Conservation (phyloP, 2,797 vertebrate species). For the Oryzias dopingdopingensis region DNA sequence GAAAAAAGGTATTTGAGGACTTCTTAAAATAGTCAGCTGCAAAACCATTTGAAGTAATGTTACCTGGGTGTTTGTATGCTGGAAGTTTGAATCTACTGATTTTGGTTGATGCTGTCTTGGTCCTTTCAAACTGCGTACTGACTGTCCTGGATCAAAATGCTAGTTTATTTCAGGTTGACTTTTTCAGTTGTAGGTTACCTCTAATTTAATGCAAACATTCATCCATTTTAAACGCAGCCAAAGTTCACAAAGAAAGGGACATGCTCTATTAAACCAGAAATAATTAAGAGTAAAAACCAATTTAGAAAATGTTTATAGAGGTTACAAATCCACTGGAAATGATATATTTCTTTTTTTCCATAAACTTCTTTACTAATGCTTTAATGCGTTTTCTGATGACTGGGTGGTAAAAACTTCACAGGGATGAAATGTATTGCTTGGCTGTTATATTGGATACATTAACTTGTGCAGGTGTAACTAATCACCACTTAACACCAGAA, state of each 20-base stretch:
- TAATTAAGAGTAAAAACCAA: conserved; percentile 7
- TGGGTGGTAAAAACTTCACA: conserved; percentile 15
- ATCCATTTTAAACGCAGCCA: neutral
- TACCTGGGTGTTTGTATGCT: no score
- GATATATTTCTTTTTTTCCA: neutral
- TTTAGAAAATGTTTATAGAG: conserved; percentile 14
- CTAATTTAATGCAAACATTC: neutral
- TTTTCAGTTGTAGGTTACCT: neutral
- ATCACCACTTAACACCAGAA: conserved; percentile 20
- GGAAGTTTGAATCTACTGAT: no score
- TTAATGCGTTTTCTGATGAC: conserved; percentile 11
- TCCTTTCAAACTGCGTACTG: no score
- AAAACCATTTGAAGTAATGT: no score
- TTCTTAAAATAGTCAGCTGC: no score
- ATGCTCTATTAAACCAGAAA: conserved; percentile 8
- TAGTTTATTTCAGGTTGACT: no score
- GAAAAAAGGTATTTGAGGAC: no score
- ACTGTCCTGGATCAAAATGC: no score
- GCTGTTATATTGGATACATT: conserved; percentile 7
- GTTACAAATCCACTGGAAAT: conserved; percentile 12
- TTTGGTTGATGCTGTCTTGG: no score
- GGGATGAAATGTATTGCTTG: conserved; percentile 9
- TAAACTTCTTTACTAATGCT: conserved; percentile 6
- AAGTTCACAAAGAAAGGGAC: neutral
- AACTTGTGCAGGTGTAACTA: conserved; percentile 6